Percentiles rank a stretch among this genome's conserved stretches.
phyloP scores from a whole-genome alignment of 2,113 vertebrate species.

The Sakesphorus luctuosus region DNA sequence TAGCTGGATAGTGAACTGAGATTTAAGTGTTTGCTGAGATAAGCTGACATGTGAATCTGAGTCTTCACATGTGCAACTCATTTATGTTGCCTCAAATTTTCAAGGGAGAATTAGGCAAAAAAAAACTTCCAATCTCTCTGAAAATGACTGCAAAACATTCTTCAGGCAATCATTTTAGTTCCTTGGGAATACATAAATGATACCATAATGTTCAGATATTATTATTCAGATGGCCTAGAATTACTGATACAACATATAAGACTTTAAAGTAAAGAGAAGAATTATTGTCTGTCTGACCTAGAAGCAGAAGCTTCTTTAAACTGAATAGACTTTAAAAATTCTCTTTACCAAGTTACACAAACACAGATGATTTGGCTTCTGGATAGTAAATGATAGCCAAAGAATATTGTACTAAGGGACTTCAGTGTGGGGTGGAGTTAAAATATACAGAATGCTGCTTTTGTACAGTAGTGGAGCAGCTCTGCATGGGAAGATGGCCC shows the following conservation, averaged over 20 bases:
- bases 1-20: not conserved
- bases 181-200: slow-evolving; percentile 35
- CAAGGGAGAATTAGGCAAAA: not conserved
- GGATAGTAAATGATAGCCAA: slow-evolving; percentile 35
- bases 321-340: slow-evolving; percentile 6
- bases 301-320: slow-evolving; percentile 36
- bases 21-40: not conserved
- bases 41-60: not conserved
- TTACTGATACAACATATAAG: slow-evolving; percentile 4
- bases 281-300: slow-evolving; percentile 45
- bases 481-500: not conserved
- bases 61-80: slow-evolving; percentile 15
- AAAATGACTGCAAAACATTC: slow-evolving; percentile 17
- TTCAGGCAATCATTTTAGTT: not conserved
- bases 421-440: not conserved
- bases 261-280: slow-evolving; percentile 3
- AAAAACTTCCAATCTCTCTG: not conserved
- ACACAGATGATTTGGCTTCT: slow-evolving; percentile 51
- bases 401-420: not conserved
- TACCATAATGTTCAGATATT: slow-evolving; percentile 7
- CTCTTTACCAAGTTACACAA: slow-evolving; percentile 58
- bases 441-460: not conserved
- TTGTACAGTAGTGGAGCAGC: not conserved
- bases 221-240: not conserved
- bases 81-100: slow-evolving; percentile 29